Evolutionary conservation across 2,888 invertebrate species (phyloP).

Genomic region (Meloe dianella): DNA sequence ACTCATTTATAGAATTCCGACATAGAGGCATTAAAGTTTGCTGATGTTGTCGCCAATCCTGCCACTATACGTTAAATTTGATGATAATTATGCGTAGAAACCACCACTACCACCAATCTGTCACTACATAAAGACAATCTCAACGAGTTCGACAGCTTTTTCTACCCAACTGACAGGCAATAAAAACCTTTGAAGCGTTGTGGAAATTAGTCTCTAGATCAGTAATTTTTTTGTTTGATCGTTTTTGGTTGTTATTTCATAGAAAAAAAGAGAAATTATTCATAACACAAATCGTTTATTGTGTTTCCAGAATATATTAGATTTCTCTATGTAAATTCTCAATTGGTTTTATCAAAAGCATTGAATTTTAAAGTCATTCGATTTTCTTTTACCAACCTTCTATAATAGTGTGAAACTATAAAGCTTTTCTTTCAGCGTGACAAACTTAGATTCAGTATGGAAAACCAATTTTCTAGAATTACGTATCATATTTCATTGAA

Average conservation of each 20-base stretch:
- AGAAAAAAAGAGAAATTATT: too few species aligned
- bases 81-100: background rate
- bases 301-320: too few species aligned
- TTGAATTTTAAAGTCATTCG: background rate
- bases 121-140: background rate
- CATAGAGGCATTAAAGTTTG: background rate
- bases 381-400: background rate
- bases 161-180: background rate
- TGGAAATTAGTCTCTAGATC: background rate
- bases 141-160: constrained; percentile 3
- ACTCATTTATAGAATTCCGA: constrained; percentile 17
- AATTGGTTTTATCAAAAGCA: background rate
- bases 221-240: too few species aligned
- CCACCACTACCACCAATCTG: background rate
- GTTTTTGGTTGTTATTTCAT: too few species aligned
- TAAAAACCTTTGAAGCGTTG: background rate
- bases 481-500: background rate
- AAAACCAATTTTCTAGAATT: background rate
- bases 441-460: background rate
- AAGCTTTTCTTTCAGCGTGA: background rate
- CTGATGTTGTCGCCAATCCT: background rate
- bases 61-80: background rate
- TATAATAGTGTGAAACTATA: background rate
- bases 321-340: too few species aligned
- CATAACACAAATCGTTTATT: too few species aligned